Percentiles rank a stretch among this genome's conserved stretches.
Evolutionary conservation across 2,888 invertebrate species (phyloP).

Genomic region (Melieria omissa): DNA sequence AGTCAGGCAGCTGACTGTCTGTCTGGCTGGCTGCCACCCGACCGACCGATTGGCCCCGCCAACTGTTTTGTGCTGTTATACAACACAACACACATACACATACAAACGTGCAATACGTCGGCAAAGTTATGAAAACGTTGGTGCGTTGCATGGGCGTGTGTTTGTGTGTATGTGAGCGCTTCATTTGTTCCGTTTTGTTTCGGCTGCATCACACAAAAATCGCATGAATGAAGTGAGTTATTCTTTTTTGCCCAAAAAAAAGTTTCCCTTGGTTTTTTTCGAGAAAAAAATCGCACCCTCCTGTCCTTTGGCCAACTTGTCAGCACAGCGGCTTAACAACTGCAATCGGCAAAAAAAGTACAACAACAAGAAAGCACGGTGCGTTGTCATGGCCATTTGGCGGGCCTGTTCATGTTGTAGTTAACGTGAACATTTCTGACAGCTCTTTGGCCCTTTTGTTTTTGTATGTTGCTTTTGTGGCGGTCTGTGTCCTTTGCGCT

Average conservation of each 20-base stretch:
- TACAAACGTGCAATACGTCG: neutral
- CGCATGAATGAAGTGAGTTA: constrained; percentile 54
- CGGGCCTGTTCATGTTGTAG: constrained; percentile 42
- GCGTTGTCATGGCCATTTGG: constrained; percentile 51
- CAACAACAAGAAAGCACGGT: constrained; percentile 21
- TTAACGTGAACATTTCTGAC: constrained; percentile 41
- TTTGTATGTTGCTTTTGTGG: no score
- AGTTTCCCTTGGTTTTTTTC: constrained; percentile 5
- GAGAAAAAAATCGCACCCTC: neutral
- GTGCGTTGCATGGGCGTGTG: neutral
- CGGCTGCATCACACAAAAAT: constrained; percentile 16
- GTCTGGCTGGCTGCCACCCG: constrained; percentile 12
- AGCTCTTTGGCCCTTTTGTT: constrained; percentile 34
- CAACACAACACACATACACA: neutral
- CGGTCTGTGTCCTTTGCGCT: no score
- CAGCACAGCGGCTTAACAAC: constrained; percentile 28
- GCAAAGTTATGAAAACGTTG: neutral
- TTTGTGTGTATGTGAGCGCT: neutral
- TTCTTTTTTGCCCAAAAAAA: constrained; percentile 2
- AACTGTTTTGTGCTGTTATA: no score
- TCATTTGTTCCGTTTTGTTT: constrained; percentile 10
- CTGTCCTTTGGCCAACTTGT: constrained; percentile 32
- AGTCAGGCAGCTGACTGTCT: constrained; percentile 37
- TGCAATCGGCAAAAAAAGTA: constrained; percentile 8
- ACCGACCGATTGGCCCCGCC: no score